Evolutionary conservation across 2,888 invertebrate species (phyloP).

Genomic region (Drosophila anomelani): DNA sequence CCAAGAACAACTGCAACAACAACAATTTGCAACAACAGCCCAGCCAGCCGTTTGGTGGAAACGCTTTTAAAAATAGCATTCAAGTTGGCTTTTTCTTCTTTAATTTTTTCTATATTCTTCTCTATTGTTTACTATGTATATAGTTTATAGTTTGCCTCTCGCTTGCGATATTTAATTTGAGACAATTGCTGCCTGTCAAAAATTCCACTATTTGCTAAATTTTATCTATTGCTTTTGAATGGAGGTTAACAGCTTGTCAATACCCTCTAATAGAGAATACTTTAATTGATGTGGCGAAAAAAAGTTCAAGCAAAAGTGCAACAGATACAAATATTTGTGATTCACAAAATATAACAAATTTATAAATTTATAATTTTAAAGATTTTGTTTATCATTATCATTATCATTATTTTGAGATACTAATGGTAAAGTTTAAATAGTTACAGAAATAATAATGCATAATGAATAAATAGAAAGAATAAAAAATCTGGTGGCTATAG

Average conservation of each 20-base stretch:
- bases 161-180: slow-evolving; percentile 8
- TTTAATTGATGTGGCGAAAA: slow-evolving; percentile 1
- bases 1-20: slow-evolving; percentile 43
- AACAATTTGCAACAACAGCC: slow-evolving; percentile 15
- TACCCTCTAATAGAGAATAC: slow-evolving; percentile 4
- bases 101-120: background rate
- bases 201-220: slow-evolving; percentile 11
- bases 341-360: background rate
- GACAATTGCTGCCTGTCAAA: slow-evolving; percentile 20
- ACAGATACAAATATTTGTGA: background rate
- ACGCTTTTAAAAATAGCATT: slow-evolving; percentile 37
- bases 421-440: no score
- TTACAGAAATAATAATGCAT: no score
- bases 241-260: slow-evolving; percentile 37
- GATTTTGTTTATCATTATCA: no score
- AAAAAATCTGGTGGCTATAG: no score
- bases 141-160: background rate
- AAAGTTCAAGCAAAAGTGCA: no score
- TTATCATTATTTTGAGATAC: background rate
- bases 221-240: slow-evolving; percentile 13
- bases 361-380: background rate
- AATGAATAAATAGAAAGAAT: no score
- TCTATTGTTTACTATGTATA: slow-evolving; percentile 2
- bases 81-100: slow-evolving; percentile 11
- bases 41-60: slow-evolving; percentile 28